Evolutionary conservation across 1,140 invertebrate genomes (phyloP), one percentile per base, ranked within the genome.

Genomic region (Camponotus vicinus): DNA sequence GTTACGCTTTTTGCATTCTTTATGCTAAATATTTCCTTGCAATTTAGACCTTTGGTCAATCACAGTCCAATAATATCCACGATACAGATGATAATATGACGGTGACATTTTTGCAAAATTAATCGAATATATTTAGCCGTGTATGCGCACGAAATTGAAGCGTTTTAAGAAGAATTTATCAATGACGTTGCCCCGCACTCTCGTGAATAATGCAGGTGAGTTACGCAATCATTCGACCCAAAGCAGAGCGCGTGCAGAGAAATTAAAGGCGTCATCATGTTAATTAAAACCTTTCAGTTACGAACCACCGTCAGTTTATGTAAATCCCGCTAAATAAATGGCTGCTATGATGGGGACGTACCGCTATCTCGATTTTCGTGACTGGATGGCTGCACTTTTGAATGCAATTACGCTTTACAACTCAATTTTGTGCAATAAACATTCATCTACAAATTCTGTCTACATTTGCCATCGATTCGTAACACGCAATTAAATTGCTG

Each of bases 181-280:
- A 61, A 45, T 73, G 49, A 59, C 59, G 69, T 49, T 49, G 79
- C n/a, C 27, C 9, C 21, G n/a, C 64, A 32, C 3, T 15, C 27
- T 83, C 69, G 79, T 83, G 79, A 83, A 83, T 83, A 83, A 83
- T 83, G 40, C 40, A 75, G 40, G 18, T 13, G 79, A 67, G 63
- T 89, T 89, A 76, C 67, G 57, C 82, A 69, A 61, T 45, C 67
- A 8, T 63, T 63, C 69, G 82, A 66, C 40, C 69, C 79, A 45
- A 45, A 73, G 42, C 61, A 66, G 59, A 70, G 34, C 32, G 67
- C 66, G 66, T 52, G 42, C n/a, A 37, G 37, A 67, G 87, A 86
- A 88, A 89, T 89, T 88, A 89, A 89, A 85, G 83, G 88, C 88
- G 73, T 89, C 88, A 86, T 89, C 87, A 85, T 89, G 85, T 89